Evolutionary conservation across 2,888 invertebrate genomes (phyloP).

Genomic region (Merodon equestris): DNA sequence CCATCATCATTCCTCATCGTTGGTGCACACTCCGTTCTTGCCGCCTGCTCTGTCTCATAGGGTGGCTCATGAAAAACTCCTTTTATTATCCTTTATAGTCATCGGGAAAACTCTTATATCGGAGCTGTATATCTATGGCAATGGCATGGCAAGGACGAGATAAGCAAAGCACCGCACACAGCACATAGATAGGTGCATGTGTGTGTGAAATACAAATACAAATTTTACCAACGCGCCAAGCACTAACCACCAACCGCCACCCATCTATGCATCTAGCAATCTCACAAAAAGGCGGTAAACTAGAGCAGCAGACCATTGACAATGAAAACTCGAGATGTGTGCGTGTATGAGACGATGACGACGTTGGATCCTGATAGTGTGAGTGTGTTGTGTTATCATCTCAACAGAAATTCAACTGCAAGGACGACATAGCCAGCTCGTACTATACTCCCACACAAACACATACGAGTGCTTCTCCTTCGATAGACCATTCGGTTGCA

Average conservation of each 20-base stretch:
- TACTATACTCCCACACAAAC: constrained; percentile 9
- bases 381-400: constrained; percentile 59
- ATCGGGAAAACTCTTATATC: constrained; percentile 69
- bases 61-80: constrained; percentile 68
- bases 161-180: constrained; percentile 66
- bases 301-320: constrained; percentile 57
- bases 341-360: constrained; percentile 9
- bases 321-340: constrained; percentile 44
- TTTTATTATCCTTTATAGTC: constrained; percentile 69
- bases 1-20: constrained; percentile 68
- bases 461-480: too few relatives aligned
- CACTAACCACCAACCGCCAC: constrained; percentile 3
- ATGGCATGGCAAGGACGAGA: constrained; percentile 69
- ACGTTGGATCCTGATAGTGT: neutral
- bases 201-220: constrained; percentile 16
- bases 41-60: constrained; percentile 21
- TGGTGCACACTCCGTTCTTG: constrained; percentile 70
- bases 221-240: neutral
- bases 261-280: constrained; percentile 8
- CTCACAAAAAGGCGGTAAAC: constrained; percentile 31
- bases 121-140: constrained; percentile 68
- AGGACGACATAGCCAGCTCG: constrained; percentile 46
- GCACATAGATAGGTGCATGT: constrained; percentile 19
- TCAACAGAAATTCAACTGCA: constrained; percentile 61
- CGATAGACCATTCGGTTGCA: too few relatives aligned